Evolutionary conservation across 2,797 vertebrate genomes (phyloP).

Genomic region (Amphiprion clarkii): DNA sequence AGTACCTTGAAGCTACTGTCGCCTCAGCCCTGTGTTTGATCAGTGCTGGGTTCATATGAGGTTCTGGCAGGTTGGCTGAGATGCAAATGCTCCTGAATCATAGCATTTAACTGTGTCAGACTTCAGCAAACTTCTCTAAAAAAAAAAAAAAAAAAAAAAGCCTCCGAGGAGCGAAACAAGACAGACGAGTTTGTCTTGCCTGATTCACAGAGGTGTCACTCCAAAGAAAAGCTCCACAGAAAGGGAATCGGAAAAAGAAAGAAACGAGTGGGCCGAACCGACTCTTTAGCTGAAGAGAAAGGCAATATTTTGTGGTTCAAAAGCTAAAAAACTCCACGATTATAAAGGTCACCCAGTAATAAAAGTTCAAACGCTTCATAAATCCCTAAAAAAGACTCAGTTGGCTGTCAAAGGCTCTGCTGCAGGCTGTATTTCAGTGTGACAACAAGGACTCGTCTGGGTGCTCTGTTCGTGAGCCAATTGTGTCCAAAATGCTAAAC

Average conservation of each 20-base stretch:
- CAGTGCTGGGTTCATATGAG: conserved; percentile 5
- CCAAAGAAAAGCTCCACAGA: conserved; percentile 12
- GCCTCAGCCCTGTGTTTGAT: conserved; percentile 21
- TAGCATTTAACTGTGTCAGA: conserved; percentile 11
- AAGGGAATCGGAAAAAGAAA: not conserved
- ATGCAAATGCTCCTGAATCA: conserved; percentile 30
- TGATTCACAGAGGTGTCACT: conserved; percentile 36
- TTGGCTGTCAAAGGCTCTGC: not conserved
- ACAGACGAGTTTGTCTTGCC: conserved; percentile 23
- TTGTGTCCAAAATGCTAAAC: conserved; percentile 13
- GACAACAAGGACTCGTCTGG: not conserved
- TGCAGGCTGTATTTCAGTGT: conserved; percentile 5
- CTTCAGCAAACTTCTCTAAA: conserved; percentile 24
- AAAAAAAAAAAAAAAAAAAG: no score
- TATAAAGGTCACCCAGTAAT: conserved; percentile 40
- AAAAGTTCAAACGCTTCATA: conserved; percentile 45
- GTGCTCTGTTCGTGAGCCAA: conserved; percentile 24
- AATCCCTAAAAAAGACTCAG: conserved; percentile 21
- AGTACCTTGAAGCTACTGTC: conserved; percentile 12
- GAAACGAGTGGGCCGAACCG: not conserved
- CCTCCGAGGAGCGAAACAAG: conserved; percentile 16
- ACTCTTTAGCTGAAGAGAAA: conserved; percentile 4
- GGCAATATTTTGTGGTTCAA: conserved; percentile 8
- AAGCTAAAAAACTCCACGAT: conserved; percentile 12
- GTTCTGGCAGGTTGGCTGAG: conserved; percentile 20